These are phyloP conservation scores for Erebia aethiops DNA, from an alignment of 2,888 invertebrate genomes.

Conservation along the genomic window DNA sequence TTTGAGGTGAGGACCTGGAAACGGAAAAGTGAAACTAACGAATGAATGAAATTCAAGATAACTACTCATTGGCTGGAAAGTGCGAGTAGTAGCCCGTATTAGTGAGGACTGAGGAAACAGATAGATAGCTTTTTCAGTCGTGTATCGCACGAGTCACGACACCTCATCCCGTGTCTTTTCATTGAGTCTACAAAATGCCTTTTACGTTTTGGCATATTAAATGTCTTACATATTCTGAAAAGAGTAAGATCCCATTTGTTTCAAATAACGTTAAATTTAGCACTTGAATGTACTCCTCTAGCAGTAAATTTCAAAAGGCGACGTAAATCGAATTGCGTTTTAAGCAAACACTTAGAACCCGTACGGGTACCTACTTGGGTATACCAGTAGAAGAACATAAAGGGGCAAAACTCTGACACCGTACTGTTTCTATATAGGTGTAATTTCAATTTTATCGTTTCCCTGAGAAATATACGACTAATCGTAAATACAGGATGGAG, in stretches of 20 bases:
- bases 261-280: background rate
- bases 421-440: conserved; percentile 23
- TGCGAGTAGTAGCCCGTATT: no score
- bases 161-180: no score
- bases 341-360: conserved; percentile 1
- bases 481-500: conserved; percentile 35
- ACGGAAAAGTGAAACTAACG: no score
- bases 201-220: no score
- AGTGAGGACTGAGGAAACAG: no score
- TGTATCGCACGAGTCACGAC: no score
- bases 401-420: conserved; percentile 20
- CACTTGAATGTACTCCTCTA: background rate
- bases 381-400: conserved; percentile 19
- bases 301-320: conserved; percentile 18
- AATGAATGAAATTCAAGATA: no score
- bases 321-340: conserved; percentile 21
- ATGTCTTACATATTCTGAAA: no score
- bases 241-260: conserved; percentile 11
- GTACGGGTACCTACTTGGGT: background rate
- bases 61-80: no score
- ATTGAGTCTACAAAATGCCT: no score
- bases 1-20: no score
- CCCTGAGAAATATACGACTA: conserved; percentile 32
- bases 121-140: no score
- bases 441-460: conserved; percentile 35